Conservation (phyloP, 2,888 invertebrate species). For the Dysmachus trigonus region DNA sequence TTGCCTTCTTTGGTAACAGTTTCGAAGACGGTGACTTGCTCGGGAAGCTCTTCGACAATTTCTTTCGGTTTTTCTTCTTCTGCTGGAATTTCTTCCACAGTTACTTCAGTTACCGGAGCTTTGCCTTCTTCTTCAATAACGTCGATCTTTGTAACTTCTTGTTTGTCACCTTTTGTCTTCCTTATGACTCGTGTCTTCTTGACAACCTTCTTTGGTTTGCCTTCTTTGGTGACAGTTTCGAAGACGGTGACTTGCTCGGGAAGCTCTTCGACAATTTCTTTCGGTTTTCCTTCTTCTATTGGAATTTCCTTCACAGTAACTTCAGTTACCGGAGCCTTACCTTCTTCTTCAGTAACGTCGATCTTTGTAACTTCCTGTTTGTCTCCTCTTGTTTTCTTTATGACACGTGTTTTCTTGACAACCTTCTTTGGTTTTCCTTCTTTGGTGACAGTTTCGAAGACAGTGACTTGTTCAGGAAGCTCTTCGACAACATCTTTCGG, state of each 20-base stretch:
- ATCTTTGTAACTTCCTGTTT: conserved; percentile 58
- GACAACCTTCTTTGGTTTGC: conserved; percentile 56
- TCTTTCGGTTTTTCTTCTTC: conserved; percentile 54
- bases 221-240: conserved; percentile 53
- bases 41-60: conserved; percentile 57
- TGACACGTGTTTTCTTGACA: conserved; percentile 55
- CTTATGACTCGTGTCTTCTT: conserved; percentile 59
- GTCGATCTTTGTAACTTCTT: conserved; percentile 61
- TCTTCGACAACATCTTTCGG: conserved; percentile 51
- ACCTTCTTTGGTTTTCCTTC: conserved; percentile 61
- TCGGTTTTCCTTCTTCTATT: conserved; percentile 54
- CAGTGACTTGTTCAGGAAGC: conserved; percentile 55
- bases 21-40: conserved; percentile 55
- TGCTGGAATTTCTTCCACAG: conserved; percentile 55
- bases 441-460: conserved; percentile 55
- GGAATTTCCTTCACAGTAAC: conserved; percentile 55
- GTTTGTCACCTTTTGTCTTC: conserved; percentile 59
- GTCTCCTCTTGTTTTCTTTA: conserved; percentile 53
- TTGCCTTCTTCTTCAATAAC: conserved; percentile 62
- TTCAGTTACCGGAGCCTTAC: conserved; percentile 60
- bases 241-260: conserved; percentile 55
- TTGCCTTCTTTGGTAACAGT: conserved; percentile 51
- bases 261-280: conserved; percentile 44
- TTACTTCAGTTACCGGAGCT: conserved; percentile 55
- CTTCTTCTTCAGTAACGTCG: conserved; percentile 58